Percentiles rank a stretch among this genome's conserved stretches.
Conservation (phyloP, 2,113 vertebrate species). For the Ictalurus furcatus region DNA sequence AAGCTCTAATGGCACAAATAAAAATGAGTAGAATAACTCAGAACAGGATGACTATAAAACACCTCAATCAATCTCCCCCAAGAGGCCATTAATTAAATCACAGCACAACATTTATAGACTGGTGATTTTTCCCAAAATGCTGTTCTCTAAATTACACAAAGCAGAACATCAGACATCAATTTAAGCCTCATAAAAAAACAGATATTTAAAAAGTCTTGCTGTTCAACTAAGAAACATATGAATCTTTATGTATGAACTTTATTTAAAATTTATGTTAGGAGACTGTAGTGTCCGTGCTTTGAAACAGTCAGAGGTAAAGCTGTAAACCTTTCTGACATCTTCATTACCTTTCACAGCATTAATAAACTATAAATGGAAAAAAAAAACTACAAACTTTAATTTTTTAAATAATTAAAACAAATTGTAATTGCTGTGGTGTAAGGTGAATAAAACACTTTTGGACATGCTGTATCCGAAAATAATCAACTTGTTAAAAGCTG, state of each 20-base stretch:
- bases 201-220: background rate
- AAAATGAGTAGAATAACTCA: constrained; percentile 1
- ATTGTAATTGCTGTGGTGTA: background rate
- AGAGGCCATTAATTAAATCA: constrained; percentile 7
- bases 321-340: background rate
- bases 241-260: background rate
- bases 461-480: background rate
- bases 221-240: background rate
- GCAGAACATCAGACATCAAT: background rate
- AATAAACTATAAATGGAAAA: too few relatives aligned
- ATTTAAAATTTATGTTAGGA: background rate
- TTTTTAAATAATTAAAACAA: too few relatives aligned
- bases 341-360: background rate
- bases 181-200: background rate
- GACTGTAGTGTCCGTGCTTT: background rate
- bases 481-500: background rate
- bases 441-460: background rate
- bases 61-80: constrained; percentile 9
- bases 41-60: constrained; percentile 13
- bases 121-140: background rate
- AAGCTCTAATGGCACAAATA: constrained; percentile 17
- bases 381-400: too few relatives aligned
- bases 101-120: constrained; percentile 2
- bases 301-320: background rate
- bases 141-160: constrained; percentile 5